These are phyloP conservation scores for Pionites leucogaster DNA, from an alignment of 2,113 vertebrate genomes.

Conservation along the genomic window DNA sequence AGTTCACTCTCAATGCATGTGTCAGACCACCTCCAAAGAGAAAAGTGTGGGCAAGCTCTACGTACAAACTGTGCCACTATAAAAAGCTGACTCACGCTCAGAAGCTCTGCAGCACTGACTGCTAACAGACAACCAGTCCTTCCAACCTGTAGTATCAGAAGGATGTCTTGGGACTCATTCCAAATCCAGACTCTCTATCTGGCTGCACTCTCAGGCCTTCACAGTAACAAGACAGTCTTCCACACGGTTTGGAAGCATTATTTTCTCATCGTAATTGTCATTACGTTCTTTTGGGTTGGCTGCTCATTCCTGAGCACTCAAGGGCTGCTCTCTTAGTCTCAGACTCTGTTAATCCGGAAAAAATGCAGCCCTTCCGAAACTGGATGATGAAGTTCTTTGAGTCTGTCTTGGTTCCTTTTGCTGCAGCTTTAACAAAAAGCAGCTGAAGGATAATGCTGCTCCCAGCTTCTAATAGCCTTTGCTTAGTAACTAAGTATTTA, in stretches of 20 bases:
- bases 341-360: background rate
- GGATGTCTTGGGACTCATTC: background rate
- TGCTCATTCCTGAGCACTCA: background rate
- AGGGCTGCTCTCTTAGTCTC: background rate
- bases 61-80: rapidly evolving
- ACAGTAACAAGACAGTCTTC: background rate
- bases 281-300: background rate
- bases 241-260: background rate
- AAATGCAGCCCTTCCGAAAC: background rate
- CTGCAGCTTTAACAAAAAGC: background rate
- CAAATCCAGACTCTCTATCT: background rate
- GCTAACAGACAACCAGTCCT: background rate
- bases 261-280: background rate
- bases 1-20: background rate
- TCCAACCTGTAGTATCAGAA: background rate
- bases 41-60: background rate
- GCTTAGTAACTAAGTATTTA: background rate
- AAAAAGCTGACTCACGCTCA: background rate
- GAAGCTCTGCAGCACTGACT: background rate
- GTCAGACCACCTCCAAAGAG: background rate
- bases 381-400: background rate
- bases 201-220: background rate
- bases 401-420: background rate
- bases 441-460: background rate
- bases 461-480: background rate